These are phyloP conservation scores for Platanista minor DNA, from an alignment of 2,113 vertebrate genomes.

Conservation along the genomic window DNA sequence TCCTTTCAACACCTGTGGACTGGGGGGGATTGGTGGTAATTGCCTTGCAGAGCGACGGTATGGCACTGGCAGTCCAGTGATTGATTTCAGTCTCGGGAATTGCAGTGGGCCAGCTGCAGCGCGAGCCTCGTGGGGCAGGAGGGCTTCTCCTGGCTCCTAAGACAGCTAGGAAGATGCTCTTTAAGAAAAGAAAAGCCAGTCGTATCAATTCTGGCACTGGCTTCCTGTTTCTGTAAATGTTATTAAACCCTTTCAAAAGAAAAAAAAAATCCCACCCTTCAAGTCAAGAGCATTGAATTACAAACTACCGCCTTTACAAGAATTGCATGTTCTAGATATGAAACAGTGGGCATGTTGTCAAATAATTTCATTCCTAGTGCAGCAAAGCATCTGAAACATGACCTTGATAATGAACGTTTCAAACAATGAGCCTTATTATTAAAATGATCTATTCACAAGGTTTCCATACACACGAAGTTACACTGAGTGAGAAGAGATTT, in stretches of 20 bases:
- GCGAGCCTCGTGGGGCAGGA: not conserved
- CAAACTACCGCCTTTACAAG: constrained; percentile 47
- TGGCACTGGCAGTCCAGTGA: not conserved
- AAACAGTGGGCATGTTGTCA: not conserved
- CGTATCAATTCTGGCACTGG: not conserved
- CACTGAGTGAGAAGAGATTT: not conserved
- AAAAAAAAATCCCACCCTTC: not conserved
- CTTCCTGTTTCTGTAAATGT: not conserved
- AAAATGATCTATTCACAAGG: not conserved
- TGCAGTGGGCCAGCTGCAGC: not conserved
- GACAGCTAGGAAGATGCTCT: not conserved
- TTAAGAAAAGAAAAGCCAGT: not conserved
- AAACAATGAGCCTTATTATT: not conserved
- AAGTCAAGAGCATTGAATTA: constrained; percentile 30
- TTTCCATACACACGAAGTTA: not conserved
- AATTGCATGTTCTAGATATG: constrained; percentile 14
- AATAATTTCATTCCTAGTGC: constrained; percentile 38
- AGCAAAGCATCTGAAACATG: not conserved
- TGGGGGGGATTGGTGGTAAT: not conserved
- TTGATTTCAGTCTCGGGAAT: not conserved
- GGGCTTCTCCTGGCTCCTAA: not conserved
- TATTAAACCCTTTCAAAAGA: not conserved
- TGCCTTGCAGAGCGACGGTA: not conserved
- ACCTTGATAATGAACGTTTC: not conserved
- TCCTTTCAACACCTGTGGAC: not conserved